Evolutionary conservation across 2,113 vertebrate genomes (phyloP).

Genomic region (Tychaedon coryphoeus): DNA sequence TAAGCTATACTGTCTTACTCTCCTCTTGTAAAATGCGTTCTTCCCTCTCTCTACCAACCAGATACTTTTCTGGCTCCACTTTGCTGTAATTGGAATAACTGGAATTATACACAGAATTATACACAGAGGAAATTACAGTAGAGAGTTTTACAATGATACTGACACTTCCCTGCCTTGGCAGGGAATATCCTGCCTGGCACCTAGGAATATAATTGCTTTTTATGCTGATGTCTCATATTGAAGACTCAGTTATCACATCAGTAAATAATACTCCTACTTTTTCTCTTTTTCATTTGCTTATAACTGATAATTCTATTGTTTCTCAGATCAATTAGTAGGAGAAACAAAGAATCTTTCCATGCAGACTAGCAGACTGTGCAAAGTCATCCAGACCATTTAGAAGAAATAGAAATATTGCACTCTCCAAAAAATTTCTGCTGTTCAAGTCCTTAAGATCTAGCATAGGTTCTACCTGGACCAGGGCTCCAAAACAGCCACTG

Average conservation of each 20-base stretch:
- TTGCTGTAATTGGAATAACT: conserved; percentile 21
- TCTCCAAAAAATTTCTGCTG: not conserved
- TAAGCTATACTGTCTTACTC: not conserved
- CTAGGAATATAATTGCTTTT: conserved; percentile 45
- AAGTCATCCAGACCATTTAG: not conserved
- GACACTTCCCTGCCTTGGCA: conserved; percentile 23
- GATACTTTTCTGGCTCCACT: not conserved
- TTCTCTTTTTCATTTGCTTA: conserved; percentile 20
- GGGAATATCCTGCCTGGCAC: conserved; percentile 27
- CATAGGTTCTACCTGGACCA: not conserved
- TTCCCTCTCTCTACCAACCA: not conserved
- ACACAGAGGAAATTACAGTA: conserved; percentile 31
- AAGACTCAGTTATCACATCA: conserved; percentile 41
- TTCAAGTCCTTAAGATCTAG: not conserved
- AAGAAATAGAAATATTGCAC: not conserved
- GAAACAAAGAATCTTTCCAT: not conserved
- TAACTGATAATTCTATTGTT: conserved; percentile 12
- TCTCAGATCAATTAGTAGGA: not conserved
- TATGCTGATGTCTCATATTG: conserved; percentile 27
- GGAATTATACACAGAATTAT: not conserved
- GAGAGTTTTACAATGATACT: not conserved
- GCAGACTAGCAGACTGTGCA: not conserved
- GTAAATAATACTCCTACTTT: conserved; percentile 50
- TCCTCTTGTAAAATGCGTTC: not conserved
- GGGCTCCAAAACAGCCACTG: not conserved